phyloP scores from a whole-genome alignment of 2,113 vertebrate genomes.

The Gorsachius goisagi region DNA sequence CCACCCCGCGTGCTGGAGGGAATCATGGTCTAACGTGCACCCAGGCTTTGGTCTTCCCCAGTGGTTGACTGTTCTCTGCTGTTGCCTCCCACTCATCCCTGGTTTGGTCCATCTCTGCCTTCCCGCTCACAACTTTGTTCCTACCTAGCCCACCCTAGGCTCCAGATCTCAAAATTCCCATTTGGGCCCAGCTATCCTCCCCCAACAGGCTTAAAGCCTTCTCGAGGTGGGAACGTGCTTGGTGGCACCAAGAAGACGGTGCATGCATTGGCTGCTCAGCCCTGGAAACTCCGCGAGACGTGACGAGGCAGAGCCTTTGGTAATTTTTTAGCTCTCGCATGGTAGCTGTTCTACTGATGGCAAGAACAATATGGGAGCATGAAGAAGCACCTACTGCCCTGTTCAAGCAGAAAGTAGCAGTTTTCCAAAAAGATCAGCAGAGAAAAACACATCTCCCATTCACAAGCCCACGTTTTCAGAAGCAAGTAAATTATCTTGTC shows the following conservation, averaged over 20 bases:
- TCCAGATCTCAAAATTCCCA: neutral
- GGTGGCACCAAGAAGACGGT: neutral
- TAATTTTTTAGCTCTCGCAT: neutral
- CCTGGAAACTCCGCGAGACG: rapidly evolving
- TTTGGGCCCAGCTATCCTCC: rapidly evolving
- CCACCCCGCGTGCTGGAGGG: neutral
- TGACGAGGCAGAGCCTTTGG: neutral
- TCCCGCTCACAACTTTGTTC: rapidly evolving
- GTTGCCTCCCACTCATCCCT: neutral
- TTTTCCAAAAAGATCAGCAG: neutral
- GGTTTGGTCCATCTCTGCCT: neutral
- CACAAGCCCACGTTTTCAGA: neutral
- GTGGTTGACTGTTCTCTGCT: neutral
- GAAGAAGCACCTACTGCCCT: neutral
- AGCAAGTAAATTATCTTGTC: neutral
- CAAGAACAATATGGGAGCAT: neutral
- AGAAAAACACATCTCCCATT: neutral
- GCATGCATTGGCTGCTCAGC: neutral
- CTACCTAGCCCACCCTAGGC: too few relatives aligned
- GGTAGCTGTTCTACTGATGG: neutral
- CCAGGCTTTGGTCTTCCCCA: neutral
- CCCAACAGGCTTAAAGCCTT: neutral
- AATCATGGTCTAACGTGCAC: rapidly evolving
- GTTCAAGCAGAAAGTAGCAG: neutral
- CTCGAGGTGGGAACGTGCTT: neutral